Evolutionary conservation across 1,140 invertebrate genomes (phyloP), one percentile per base, ranked within the genome.

Genomic region (Apis laboriosa): DNA sequence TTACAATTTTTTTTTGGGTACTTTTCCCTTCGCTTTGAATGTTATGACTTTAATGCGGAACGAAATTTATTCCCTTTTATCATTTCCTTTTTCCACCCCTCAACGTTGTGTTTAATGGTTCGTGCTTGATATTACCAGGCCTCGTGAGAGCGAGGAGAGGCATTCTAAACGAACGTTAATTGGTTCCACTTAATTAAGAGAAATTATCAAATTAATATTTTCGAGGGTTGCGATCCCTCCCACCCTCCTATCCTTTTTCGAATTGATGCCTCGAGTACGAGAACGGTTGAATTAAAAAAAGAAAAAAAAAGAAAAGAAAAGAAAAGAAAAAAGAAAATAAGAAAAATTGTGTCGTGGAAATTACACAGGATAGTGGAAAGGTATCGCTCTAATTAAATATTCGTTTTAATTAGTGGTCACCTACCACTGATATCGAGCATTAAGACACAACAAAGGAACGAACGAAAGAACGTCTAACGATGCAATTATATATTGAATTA

Each of bases 141-240:
- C 12, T 49, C 49, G 17, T 17, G 19, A 24, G 49, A 34, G 28
- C 13, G 58, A n/a, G 28, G 17, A 17, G 17, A 60, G 43, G 8
- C 43, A 60, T 71, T 28, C 17, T 79, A 28, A 55, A 61, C n/a
- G 28, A 70, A 71, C n/a, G n/a, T 51, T 71, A 79, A 79, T 79
- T 80, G 51, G 68, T 73, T 53, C 19, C 56, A 28, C 43, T 60
- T 58, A 58, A 79, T 61, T 71, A 28, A 64, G 74, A 28, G 43
- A 70, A 79, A 51, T 71, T 61, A 55, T 53, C 75, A 55, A 74
- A n/a, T 77, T 34, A 77, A 79, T 68, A 68, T 51, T 79, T 60
- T 53, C 24, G 1, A 34, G 51, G 60, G 12, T 43, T 7, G 34
- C 34, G 21, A 11, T n/a, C 24, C 1, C 51, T 24, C 4, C 19